Percentiles rank a stretch among this genome's conserved stretches.
phyloP scores from a whole-genome alignment of 2,888 invertebrate species.

The Nebria salina region DNA sequence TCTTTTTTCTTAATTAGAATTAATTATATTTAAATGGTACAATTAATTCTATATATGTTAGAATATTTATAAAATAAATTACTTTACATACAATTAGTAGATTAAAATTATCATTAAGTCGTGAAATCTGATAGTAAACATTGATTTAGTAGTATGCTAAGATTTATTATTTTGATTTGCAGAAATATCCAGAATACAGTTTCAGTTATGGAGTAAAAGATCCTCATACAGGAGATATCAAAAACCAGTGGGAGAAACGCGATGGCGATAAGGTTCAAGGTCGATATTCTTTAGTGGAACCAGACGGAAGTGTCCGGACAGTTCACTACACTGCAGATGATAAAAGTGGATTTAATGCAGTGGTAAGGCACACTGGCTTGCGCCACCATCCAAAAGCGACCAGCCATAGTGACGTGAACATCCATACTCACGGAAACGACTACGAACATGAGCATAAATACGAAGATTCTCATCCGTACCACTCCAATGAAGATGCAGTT shows the following conservation, averaged over 20 bases:
- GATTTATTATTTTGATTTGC: slow-evolving; percentile 41
- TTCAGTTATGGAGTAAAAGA: slow-evolving; percentile 73
- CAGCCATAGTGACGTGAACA: slow-evolving; percentile 52
- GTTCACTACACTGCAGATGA: slow-evolving; percentile 71
- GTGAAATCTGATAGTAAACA: background rate
- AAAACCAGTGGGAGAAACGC: slow-evolving; percentile 71
- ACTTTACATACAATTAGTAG: background rate
- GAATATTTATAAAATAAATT: background rate
- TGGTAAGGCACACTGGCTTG: slow-evolving; percentile 67
- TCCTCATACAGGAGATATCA: slow-evolving; percentile 69
- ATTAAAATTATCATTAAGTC: background rate
- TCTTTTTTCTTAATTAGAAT: background rate
- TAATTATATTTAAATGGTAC: background rate
- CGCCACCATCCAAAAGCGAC: slow-evolving; percentile 57
- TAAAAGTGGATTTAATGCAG: slow-evolving; percentile 68
- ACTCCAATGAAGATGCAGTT: slow-evolving; percentile 11
- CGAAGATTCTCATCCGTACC: slow-evolving; percentile 49
- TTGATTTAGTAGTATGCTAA: background rate
- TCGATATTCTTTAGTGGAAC: slow-evolving; percentile 74
- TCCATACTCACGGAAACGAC: slow-evolving; percentile 43
- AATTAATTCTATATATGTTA: background rate
- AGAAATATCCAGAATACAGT: slow-evolving; percentile 69
- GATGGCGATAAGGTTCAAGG: slow-evolving; percentile 71
- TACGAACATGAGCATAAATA: background rate
- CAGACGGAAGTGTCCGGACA: slow-evolving; percentile 71